Conservation (phyloP, 2,888 invertebrate genomes). For the Andrena camellia region DNA sequence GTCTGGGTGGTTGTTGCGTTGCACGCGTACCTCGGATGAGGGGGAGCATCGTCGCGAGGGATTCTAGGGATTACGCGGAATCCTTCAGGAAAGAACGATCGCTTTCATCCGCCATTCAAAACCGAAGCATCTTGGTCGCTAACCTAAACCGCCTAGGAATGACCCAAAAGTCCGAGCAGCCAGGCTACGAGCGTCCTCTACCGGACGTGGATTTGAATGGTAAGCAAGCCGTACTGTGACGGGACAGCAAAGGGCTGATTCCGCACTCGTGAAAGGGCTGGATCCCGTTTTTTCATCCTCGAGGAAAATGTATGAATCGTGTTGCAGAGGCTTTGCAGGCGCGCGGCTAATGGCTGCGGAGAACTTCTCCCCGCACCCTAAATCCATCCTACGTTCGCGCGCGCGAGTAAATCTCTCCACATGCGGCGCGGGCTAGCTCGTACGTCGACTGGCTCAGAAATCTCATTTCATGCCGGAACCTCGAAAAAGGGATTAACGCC, state of each 20-base stretch:
- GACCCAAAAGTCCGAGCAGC: too few species aligned
- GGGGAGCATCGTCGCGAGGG: conserved; percentile 1
- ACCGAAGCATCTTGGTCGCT: too few species aligned
- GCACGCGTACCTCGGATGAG: background rate
- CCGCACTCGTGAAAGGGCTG: conserved; percentile 52
- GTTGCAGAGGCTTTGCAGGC: conserved; percentile 82
- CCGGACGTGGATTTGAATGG: conserved; percentile 35
- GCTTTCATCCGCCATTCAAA: too few species aligned
- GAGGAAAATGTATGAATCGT: conserved; percentile 85
- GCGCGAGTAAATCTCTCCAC: conserved; percentile 56
- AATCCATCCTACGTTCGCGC: conserved; percentile 76
- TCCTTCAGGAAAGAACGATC: background rate
- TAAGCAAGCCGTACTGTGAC: conserved; percentile 14
- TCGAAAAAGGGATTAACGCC: conserved; percentile 82
- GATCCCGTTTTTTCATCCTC: conserved; percentile 81
- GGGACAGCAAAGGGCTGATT: conserved; percentile 39
- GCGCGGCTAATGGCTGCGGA: conserved; percentile 82
- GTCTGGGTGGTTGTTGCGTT: conserved; percentile 22
- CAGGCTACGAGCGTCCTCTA: background rate
- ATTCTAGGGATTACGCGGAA: background rate
- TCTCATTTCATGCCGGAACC: conserved; percentile 82
- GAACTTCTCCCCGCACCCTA: conserved; percentile 79
- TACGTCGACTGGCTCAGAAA: conserved; percentile 78
- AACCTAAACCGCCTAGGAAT: too few species aligned
- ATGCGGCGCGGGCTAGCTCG: conserved; percentile 51